Base-by-base conservation (phyloP, 1,140 invertebrate species). In the Stenopsyche tienmushanensis region DNA sequence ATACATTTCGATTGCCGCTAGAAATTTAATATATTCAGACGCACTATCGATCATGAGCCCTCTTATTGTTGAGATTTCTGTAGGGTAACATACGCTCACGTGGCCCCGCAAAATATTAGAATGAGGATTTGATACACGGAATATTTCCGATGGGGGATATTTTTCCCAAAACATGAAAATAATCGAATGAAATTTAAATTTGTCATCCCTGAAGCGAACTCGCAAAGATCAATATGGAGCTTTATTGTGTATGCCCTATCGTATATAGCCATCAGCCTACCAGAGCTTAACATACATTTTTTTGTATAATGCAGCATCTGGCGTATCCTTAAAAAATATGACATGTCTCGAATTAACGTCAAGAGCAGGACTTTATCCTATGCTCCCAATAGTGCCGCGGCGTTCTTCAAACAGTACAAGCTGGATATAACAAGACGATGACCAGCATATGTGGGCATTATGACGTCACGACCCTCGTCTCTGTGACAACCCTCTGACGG, bases 11-110 rank as follows among this genome's bases (percentile, higher is more conserved):
- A 59, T 59, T 59, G 55, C 39, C 42, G 55, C 18, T 34, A 25
- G 42, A 45, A 59, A 59, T 59, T 59, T 59, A 59, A 59, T 59
- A 59, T 59, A 59, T 59, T 41, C 53, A n/a, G n/a, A n/a, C n/a
- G n/a, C n/a, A n/a, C n/a, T n/a, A n/a, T n/a, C n/a, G n/a, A n/a
- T n/a, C n/a, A n/a, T n/a, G n/a, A n/a, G n/a, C n/a, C n/a, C n/a
- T n/a, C n/a, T n/a, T n/a, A n/a, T n/a, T n/a, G n/a, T n/a, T n/a
- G n/a, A n/a, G n/a, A n/a, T n/a, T n/a, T n/a, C n/a, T n/a, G n/a
- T n/a, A n/a, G n/a, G n/a, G n/a, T n/a, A n/a, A n/a, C n/a, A n/a
- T n/a, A n/a, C n/a, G n/a, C n/a, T n/a, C n/a, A n/a, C n/a, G n/a
- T n/a, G n/a, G n/a, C n/a, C n/a, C n/a, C n/a, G n/a, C n/a, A n/a